Conservation (phyloP, 2,113 vertebrate genomes). For the Turnix velox region DNA sequence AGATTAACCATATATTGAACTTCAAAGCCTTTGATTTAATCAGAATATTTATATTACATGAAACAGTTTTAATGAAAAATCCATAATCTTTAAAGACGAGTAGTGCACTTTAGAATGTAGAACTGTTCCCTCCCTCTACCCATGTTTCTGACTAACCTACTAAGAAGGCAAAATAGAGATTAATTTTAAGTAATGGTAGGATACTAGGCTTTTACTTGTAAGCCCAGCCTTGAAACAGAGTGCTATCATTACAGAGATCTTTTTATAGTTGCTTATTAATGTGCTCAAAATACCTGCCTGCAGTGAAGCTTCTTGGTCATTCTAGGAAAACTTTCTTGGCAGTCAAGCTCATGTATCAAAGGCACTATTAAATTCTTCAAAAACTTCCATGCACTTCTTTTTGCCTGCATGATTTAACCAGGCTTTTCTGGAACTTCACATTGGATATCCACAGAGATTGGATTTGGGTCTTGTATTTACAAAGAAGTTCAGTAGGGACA, state of each 20-base stretch:
- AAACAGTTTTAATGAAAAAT: not conserved
- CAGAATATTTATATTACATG: not conserved
- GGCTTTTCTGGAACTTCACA: not conserved
- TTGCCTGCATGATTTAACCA: not conserved
- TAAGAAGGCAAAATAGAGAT: not conserved
- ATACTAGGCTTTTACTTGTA: not conserved
- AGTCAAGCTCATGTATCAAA: not conserved
- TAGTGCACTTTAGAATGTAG: not conserved
- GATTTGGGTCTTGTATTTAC: not conserved
- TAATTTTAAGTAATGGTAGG: conserved; percentile 5
- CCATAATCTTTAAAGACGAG: not conserved
- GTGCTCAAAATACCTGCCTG: not conserved
- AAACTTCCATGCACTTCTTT: not conserved
- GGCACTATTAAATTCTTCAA: not conserved
- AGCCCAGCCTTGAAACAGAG: not conserved
- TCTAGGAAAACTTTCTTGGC: not conserved
- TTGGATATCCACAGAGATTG: not conserved
- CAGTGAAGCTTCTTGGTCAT: not conserved
- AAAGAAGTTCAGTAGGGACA: not conserved
- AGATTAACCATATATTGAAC: not conserved
- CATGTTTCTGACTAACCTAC: not conserved
- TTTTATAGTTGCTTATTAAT: conserved; percentile 28
- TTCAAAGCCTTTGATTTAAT: not conserved
- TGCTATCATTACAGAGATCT: not conserved
- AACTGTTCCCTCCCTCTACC: not conserved